Evolutionary conservation across 2,113 vertebrate genomes (phyloP), one percentile per base, ranked within the genome.

Genomic region (Pituophis catenifer): DNA sequence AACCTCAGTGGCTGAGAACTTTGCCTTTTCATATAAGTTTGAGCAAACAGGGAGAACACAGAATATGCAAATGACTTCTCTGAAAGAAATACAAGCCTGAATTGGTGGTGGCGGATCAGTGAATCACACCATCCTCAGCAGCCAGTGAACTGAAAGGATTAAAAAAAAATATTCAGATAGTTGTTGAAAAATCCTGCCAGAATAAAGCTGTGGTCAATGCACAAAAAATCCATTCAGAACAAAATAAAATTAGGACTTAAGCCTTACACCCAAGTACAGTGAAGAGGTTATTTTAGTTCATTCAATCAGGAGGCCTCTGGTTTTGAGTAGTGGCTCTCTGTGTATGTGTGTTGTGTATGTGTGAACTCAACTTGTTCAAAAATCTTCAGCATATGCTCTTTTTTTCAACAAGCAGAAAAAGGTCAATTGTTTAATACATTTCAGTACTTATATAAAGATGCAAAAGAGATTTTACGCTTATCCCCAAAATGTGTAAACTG

Each of bases 111-210:
- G 94, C 97, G 94, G 97, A 97, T 97, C 96, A 95, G 97, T 97
- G 97, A 98, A 98, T 99, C 98, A 98, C 98, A 98, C 98, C 98
- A 98, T 98, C 96, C 96, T 96, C 96, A 29, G 96, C 97, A 98
- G 98, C 98, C 98, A 96, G 96, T 98, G 97, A 98, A 96, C 97
- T 96, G 96, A 96, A 12, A 95, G 96, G 94, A 95, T 93, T 55
- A 8, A 54, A 55, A 89, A 48, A 93, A 23, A 88, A 59, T 44
- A 94, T 95, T 95, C 96, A 95, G 94, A 93, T 93, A 85, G 86
- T 94, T 96, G 94, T 94, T 97, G 92, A 11, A 70, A 92, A 89
- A 62, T 93, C 89, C 38, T 29, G 95, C 94, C 95, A 96, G 96
- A 89, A 96, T 91, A 92, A 93, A 94, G 92, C 95, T 94, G 95